These are phyloP conservation scores for Mythimna lalbum DNA, from an alignment of 2,888 invertebrate genomes.

Conservation along the genomic window DNA sequence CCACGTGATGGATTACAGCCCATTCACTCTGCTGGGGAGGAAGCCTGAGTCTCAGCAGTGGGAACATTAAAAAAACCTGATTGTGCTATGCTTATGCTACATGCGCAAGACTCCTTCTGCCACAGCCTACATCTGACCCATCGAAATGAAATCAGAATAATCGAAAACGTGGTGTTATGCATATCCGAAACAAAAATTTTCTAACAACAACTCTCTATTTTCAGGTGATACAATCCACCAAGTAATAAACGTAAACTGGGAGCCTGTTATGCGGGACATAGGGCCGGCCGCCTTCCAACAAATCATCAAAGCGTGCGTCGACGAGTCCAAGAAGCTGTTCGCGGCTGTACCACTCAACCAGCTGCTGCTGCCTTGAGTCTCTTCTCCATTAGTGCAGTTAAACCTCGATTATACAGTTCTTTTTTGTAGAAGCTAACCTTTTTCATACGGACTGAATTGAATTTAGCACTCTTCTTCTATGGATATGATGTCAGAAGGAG, in stretches of 20 bases:
- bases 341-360: constrained; percentile 79
- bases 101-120: neutral
- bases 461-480: neutral
- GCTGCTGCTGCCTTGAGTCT: constrained; percentile 74
- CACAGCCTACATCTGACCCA: neutral
- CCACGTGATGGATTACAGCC: too few relatives aligned
- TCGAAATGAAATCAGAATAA: neutral
- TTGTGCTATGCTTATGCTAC: too few relatives aligned
- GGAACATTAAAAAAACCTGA: too few relatives aligned
- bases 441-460: neutral
- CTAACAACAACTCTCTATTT: constrained; percentile 36
- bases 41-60: too few relatives aligned
- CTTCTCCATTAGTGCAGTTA: constrained; percentile 11
- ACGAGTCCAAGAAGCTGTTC: constrained; percentile 85
- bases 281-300: constrained; percentile 85
- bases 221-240: constrained; percentile 81
- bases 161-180: neutral
- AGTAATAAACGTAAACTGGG: constrained; percentile 88
- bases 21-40: too few relatives aligned
- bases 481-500: too few relatives aligned
- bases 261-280: constrained; percentile 86
- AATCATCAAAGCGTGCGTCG: constrained; percentile 85
- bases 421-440: neutral
- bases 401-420: constrained; percentile 5
- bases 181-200: neutral